Base-by-base conservation (phyloP, 2,797 vertebrate genomes). In the Halcyon badia region DNA sequence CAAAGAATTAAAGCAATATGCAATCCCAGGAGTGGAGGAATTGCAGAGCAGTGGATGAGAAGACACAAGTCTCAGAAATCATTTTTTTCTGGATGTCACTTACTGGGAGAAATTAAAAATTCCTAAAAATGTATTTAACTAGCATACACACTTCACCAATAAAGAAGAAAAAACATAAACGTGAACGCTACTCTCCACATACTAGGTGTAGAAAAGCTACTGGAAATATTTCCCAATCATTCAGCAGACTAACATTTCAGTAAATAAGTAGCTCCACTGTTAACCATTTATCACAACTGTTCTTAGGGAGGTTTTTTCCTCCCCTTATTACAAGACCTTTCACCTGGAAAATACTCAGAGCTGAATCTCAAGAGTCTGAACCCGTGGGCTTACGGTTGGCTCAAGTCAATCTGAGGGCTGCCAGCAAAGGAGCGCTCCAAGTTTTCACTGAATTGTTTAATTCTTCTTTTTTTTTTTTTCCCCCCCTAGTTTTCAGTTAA, bases 281-380 rank as follows among this genome's bases (percentile, higher is more conserved):
- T 86, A 96, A 93, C 33, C 49, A 58, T 81, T 94, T 86, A 91
- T 75, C 54, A 69, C 65, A 86, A 49, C 31, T 64, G 44, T 56
- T 94, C 48, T 77, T 57, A 37, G 31, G 25, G 1, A 0, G 11
- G 41, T 17, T 39, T 46, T 30, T 0, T 4, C 25, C 60, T 6
- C 28, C 28, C 28, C n/a, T 41, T 89, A 56, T 60, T 26, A 82
- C 30, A 83, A 77, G 46, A 73, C 16, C 57, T 90, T 94, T 90
- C 61, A 65, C 14, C 61, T 90, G 42, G 44, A 93, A 94, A 86
- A 90, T 14, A 78, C 37, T 76, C 30, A 56, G 61, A 86, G 30
- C 18, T 69, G 80, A 88, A 96, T 87, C 33, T 88, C 28, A 22
- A 22, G 22, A 83, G 69, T 73, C 61, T 87, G 83, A 95, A 86